Base-by-base conservation (phyloP, 30 jellyfish, hydroid and myxozoan genomes). In the Calvadosia cruxmelitensis region DNA sequence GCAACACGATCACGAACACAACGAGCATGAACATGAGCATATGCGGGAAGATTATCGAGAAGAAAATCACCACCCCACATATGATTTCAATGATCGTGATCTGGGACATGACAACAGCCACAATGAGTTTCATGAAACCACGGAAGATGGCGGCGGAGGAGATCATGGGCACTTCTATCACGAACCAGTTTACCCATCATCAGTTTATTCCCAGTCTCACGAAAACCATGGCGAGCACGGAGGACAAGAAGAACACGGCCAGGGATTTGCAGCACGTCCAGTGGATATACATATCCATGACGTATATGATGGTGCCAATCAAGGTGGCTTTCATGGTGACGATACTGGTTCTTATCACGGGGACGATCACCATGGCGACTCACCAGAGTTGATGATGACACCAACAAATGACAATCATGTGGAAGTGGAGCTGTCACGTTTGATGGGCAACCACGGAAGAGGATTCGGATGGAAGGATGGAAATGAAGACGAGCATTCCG, bases 21-120 rank as follows among this genome's bases (percentile, higher is more conserved):
- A 28, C 31, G 79, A 34, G 20, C 42, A 33, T 33, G 78, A 63
- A 28, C 72, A 75, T 35, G 78, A 65, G 29, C 83, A 65, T 66
- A 32, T 74, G 20, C 72, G 72, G 62, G 72, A 69, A 31, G 31
- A 71, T 63, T 75, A 82, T 34, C 80, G 53, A 23, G 85, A 63
- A 31, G 83, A 68, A 42, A 50, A 66, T 52, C 72, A 67, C 70
- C 68, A 73, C 12, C 73, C 33, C 3, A 5, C 57, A 42, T 42
- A 5, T 42, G 57, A 42, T 5, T 20, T 12, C 26, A 24, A 57
- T 57, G 69, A 20, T 24, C 69, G 26, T 24, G 0, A 24, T 57
- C 29, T 12, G 30, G 28, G 75, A 20, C 33, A 62, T 61, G 92
- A 49, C 30, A 23, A 71, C 29, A 67, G 94, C 13, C 81, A 71